A percentile compares a stretch with the other conserved stretches of the same genome.
Evolutionary conservation across 2,113 vertebrate genomes (phyloP).

Genomic region (Channa argus): DNA sequence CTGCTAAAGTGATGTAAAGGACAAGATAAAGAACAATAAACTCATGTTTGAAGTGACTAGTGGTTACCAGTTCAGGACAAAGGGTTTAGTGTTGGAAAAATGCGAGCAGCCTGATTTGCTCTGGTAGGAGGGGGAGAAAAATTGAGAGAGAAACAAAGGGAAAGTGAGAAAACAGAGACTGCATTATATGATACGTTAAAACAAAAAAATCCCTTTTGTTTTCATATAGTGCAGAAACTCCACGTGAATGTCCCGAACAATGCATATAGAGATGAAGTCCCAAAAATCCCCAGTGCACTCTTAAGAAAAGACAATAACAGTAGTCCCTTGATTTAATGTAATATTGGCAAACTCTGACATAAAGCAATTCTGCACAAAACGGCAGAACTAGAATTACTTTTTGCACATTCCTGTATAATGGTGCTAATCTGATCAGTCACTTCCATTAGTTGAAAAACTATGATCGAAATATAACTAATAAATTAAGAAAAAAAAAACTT

Average conservation of each 20-base stretch:
- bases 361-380: too few relatives aligned
- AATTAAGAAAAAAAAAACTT: too few relatives aligned
- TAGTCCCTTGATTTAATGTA: too few relatives aligned
- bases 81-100: slow-evolving; percentile 34
- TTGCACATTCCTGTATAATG: too few relatives aligned
- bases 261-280: too few relatives aligned
- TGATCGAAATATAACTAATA: too few relatives aligned
- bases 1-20: not conserved
- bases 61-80: slow-evolving; percentile 24
- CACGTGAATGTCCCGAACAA: not conserved
- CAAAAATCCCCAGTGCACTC: too few relatives aligned
- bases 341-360: too few relatives aligned
- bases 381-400: too few relatives aligned
- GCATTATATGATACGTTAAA: not conserved
- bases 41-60: slow-evolving; percentile 10
- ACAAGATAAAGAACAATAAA: slow-evolving; percentile 2
- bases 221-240: not conserved
- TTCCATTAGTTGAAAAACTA: too few relatives aligned
- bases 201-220: not conserved
- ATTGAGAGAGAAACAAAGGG: not conserved
- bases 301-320: too few relatives aligned
- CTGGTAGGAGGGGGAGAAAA: slow-evolving; percentile 9
- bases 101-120: slow-evolving; percentile 21
- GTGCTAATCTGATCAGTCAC: too few relatives aligned
- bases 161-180: not conserved